A percentile compares a stretch with the other conserved stretches of the same genome.
These are phyloP conservation scores for Amblyteles armatorius DNA, from an alignment of 2,888 invertebrate species.

Conservation along the genomic window DNA sequence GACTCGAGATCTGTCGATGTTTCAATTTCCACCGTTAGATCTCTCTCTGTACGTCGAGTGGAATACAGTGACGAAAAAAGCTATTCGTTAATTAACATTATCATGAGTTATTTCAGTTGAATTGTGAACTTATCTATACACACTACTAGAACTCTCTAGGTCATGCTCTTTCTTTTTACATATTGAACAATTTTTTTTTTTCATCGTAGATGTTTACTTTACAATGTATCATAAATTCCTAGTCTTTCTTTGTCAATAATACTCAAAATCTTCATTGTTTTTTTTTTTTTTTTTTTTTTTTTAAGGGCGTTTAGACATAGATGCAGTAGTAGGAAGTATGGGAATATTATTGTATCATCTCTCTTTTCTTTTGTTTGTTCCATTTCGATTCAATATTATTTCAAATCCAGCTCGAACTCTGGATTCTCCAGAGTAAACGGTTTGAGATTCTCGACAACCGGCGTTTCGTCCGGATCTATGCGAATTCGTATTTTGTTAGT, in stretches of 20 bases:
- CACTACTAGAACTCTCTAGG: slow-evolving; percentile 65
- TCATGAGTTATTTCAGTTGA: slow-evolving; percentile 64
- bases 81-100: slow-evolving; percentile 64
- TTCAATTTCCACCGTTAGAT: slow-evolving; percentile 37
- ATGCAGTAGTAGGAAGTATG: slow-evolving; percentile 52
- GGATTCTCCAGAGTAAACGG: slow-evolving; percentile 82
- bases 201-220: slow-evolving; percentile 62
- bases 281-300: slow-evolving; percentile 33
- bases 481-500: slow-evolving; percentile 91
- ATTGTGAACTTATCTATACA: slow-evolving; percentile 67
- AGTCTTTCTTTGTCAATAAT: slow-evolving; percentile 57
- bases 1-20: slow-evolving; percentile 38
- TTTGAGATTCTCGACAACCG: slow-evolving; percentile 84
- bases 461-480: slow-evolving; percentile 89
- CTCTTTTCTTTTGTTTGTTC: slow-evolving; percentile 39
- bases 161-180: slow-evolving; percentile 69
- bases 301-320: slow-evolving; percentile 54
- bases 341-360: slow-evolving; percentile 59
- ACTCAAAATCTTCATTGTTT: slow-evolving; percentile 48
- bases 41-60: slow-evolving; percentile 46
- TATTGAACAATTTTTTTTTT: slow-evolving; percentile 70
- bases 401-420: slow-evolving; percentile 81
- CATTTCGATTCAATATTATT: slow-evolving; percentile 73
- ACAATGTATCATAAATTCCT: slow-evolving; percentile 60
- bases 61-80: slow-evolving; percentile 62